These are phyloP conservation scores for Nineta flava DNA, from an alignment of 2,888 invertebrate genomes.

Conservation along the genomic window DNA sequence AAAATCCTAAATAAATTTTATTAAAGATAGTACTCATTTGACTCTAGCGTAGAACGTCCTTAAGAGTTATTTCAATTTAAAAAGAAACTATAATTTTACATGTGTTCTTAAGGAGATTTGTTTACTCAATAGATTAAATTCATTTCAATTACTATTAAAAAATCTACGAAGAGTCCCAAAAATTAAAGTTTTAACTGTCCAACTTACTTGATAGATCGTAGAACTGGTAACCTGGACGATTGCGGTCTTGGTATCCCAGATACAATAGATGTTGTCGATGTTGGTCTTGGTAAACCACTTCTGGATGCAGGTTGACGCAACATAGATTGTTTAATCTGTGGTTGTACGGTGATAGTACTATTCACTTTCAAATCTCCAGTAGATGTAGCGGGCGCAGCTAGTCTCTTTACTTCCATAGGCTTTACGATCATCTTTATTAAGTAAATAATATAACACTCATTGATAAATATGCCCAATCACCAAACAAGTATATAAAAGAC, in stretches of 20 bases:
- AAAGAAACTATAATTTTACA: no score
- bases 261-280: slow-evolving; percentile 15
- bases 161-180: neutral
- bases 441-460: neutral
- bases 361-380: slow-evolving; percentile 6
- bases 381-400: slow-evolving; percentile 5
- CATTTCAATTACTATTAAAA: no score
- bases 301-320: slow-evolving; percentile 14
- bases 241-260: slow-evolving; percentile 23
- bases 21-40: no score
- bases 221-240: slow-evolving; percentile 24
- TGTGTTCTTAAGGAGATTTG: no score
- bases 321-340: neutral
- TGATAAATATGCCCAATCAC: neutral
- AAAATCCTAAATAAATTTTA: no score
- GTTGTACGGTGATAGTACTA: neutral
- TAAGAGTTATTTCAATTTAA: no score
- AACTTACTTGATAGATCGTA: slow-evolving; percentile 16
- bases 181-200: neutral
- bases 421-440: slow-evolving; percentile 10
- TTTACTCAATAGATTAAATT: no score
- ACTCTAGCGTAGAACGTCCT: no score
- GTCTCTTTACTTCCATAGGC: slow-evolving; percentile 9
- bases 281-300: slow-evolving; percentile 25
- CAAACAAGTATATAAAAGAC: neutral